Evolutionary conservation across 2,888 invertebrate genomes (phyloP).

Genomic region (Tolmerus cingulatus): DNA sequence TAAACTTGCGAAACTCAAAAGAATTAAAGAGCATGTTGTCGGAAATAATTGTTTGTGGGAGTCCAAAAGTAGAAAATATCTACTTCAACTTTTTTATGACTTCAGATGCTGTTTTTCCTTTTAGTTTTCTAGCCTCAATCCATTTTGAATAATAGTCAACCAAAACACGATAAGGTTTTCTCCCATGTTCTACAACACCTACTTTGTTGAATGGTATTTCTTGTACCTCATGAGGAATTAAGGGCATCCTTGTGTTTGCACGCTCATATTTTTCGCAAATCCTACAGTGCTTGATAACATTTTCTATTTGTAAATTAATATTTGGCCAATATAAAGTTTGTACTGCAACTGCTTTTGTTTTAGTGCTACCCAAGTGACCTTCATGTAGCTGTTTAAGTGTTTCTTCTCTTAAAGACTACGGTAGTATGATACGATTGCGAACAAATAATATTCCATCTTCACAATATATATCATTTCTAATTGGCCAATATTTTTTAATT

Average conservation of each 20-base stretch:
- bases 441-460: conserved; percentile 35
- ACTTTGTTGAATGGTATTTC: not conserved
- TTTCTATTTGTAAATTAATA: conserved; percentile 38
- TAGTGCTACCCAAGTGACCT: conserved; percentile 39
- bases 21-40: not conserved
- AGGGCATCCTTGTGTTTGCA: not conserved
- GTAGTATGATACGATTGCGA: not conserved
- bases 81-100: not conserved
- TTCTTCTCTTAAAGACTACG: not conserved
- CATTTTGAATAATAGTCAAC: not conserved
- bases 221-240: not conserved
- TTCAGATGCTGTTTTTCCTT: not conserved
- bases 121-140: not conserved
- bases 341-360: conserved; percentile 37
- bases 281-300: not conserved
- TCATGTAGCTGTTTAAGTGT: conserved; percentile 22
- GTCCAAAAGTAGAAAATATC: not conserved
- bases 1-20: not conserved
- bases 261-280: not conserved
- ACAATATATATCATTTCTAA: conserved; percentile 24
- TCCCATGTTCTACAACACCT: not conserved
- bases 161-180: not conserved
- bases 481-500: not conserved
- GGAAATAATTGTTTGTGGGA: too few species aligned
- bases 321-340: conserved; percentile 25